Base-by-base conservation (phyloP, 2,797 vertebrate species). In the Pseudomugil gertrudae region DNA sequence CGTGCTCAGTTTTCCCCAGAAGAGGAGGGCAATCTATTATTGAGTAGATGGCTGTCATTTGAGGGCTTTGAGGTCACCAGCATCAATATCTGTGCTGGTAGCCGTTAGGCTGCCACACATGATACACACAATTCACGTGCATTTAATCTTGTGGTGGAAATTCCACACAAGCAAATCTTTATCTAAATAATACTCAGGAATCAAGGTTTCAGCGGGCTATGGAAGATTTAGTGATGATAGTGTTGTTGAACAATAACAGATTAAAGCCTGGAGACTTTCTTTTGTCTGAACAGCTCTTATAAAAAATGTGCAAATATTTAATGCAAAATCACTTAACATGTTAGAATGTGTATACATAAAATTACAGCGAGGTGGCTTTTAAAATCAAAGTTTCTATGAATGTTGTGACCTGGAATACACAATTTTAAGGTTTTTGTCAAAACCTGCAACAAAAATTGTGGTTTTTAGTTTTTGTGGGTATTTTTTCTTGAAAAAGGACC, bases 11-110 rank as follows among this genome's bases (percentile, higher is more conserved):
- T 75, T 74, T 69, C 52, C 76, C 79, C 73, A 71, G 64, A 84
- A 81, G 74, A 79, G 74, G 69, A 68, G 71, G 57, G 62, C 72
- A 61, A 87, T 91, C 72, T 79, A 88, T 90, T 88, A 90, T 88
- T 89, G 87, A 91, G 81, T 59, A 76, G 80, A 60, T 66, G 1
- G 55, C 79, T 68, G 53, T 85, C 82, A 83, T 87, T 82, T 84
- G 79, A 60, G 76, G 77, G 80, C 77, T 77, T 87, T 80, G 87
- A 91, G 90, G 88, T 91, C 86, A 86, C 30, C 3, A 14, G 55
- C 88, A 85, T 90, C 88, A 87, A 89, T 89, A 88, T 83, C 78
- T 66, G 75, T 66, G 77, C 77, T 78, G 80, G 69, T 81, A 62
- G 66, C 76, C 77, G 57, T 48, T 29, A 59, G 33, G 67, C 45